These are phyloP conservation scores for Oryzias javanicus DNA, from an alignment of 2,113 vertebrate genomes.

Conservation along the genomic window DNA sequence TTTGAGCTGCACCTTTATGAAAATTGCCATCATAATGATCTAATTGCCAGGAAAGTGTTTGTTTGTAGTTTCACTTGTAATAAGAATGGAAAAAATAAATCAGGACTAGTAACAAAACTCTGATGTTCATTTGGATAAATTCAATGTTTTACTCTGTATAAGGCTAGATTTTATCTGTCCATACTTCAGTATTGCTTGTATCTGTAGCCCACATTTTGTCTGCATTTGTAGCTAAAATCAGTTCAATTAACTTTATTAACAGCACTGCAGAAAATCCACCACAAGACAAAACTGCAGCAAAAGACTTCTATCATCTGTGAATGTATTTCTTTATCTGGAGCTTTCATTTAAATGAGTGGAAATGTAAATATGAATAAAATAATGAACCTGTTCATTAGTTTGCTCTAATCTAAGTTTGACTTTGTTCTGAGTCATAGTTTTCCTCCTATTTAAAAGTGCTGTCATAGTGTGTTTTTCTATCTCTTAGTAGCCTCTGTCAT, in stretches of 20 bases:
- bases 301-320: conserved; percentile 6
- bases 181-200: conserved; percentile 33
- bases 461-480: conserved; percentile 5
- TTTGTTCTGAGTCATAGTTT: not conserved
- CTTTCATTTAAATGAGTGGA: not conserved
- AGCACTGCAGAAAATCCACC: conserved; percentile 44
- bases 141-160: no score
- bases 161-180: conserved; percentile 43
- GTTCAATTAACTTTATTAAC: conserved; percentile 67
- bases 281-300: conserved; percentile 31
- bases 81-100: conserved; percentile 11
- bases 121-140: not conserved
- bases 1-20: no score
- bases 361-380: no score
- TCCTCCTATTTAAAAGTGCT: conserved; percentile 8
- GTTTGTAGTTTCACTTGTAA: not conserved
- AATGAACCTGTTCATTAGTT: not conserved
- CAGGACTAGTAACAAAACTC: not conserved
- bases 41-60: not conserved
- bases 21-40: not conserved
- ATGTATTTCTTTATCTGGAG: not conserved
- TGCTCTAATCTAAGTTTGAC: not conserved
- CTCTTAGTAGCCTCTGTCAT: conserved; percentile 7
- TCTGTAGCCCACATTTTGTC: conserved; percentile 47
- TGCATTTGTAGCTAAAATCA: conserved; percentile 46